Evolutionary conservation across 2,888 invertebrate species (phyloP).

Genomic region (Acanthococcus lagerstroemiae): DNA sequence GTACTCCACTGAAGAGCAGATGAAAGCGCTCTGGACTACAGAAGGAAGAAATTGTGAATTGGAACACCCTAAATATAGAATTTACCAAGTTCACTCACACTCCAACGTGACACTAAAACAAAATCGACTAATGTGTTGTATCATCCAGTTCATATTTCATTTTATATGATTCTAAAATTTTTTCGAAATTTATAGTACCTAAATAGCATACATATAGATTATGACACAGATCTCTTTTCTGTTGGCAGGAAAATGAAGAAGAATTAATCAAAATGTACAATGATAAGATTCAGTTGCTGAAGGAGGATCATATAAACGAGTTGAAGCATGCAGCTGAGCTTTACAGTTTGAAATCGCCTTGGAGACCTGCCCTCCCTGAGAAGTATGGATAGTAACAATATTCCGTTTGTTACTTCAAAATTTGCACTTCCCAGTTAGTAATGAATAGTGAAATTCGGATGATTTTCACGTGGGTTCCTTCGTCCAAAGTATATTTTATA

Average conservation of each 20-base stretch:
- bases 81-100: not conserved
- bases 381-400: not conserved
- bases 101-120: not conserved
- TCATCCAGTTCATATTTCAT: not conserved
- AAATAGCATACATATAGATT: no score
- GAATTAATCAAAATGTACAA: conserved; percentile 17
- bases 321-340: conserved; percentile 6
- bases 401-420: not conserved
- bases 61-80: no score
- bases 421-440: not conserved
- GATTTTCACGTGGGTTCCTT: no score
- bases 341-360: not conserved
- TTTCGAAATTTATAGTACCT: no score
- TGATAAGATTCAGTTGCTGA: conserved; percentile 9
- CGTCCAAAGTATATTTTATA: not conserved
- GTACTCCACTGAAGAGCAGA: no score
- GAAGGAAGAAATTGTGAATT: no score
- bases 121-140: not conserved
- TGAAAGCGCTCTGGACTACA: no score
- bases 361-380: not conserved
- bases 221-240: no score
- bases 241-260: conserved; percentile 2
- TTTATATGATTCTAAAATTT: not conserved
- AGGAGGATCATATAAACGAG: conserved; percentile 21
- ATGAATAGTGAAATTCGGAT: no score